These are phyloP conservation scores for Antennarius striatus DNA, from an alignment of 2,113 vertebrate species.

Conservation along the genomic window DNA sequence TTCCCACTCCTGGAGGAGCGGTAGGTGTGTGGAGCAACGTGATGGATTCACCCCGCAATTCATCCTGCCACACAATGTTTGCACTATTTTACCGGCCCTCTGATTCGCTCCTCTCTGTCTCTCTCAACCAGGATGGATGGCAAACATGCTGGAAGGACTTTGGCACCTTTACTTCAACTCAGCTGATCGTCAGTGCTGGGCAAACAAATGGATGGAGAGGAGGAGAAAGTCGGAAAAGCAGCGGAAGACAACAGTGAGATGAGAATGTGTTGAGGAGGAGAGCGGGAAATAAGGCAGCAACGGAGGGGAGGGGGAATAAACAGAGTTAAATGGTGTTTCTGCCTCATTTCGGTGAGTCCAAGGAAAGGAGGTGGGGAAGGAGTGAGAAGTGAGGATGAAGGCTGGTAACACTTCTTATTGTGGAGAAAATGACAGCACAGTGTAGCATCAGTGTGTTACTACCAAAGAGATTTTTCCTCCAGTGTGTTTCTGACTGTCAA, in stretches of 20 bases:
- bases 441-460: constrained; percentile 19
- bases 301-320: constrained; percentile 7
- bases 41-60: constrained; percentile 51
- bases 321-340: constrained; percentile 21
- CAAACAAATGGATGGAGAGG: constrained; percentile 18
- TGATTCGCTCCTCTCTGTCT: constrained; percentile 26
- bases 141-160: constrained; percentile 20
- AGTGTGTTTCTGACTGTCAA: constrained; percentile 5
- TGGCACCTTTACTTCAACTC: constrained; percentile 36
- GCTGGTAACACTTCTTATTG: constrained; percentile 12
- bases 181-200: constrained; percentile 28
- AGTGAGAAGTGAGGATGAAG: neutral
- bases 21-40: constrained; percentile 2
- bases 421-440: constrained; percentile 33
- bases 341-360: constrained; percentile 9
- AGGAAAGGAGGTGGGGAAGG: constrained; percentile 21
- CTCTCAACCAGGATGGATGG: constrained; percentile 39
- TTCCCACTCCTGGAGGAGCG: neutral
- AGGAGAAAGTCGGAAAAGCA: neutral
- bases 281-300: constrained; percentile 15
- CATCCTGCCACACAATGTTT: constrained; percentile 40
- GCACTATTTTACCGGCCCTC: constrained; percentile 36
- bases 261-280: constrained; percentile 9
- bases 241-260: constrained; percentile 23
- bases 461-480: constrained; percentile 2